phyloP scores from a whole-genome alignment of 2,888 invertebrate species.

The Amphipyra tragopoginis region DNA sequence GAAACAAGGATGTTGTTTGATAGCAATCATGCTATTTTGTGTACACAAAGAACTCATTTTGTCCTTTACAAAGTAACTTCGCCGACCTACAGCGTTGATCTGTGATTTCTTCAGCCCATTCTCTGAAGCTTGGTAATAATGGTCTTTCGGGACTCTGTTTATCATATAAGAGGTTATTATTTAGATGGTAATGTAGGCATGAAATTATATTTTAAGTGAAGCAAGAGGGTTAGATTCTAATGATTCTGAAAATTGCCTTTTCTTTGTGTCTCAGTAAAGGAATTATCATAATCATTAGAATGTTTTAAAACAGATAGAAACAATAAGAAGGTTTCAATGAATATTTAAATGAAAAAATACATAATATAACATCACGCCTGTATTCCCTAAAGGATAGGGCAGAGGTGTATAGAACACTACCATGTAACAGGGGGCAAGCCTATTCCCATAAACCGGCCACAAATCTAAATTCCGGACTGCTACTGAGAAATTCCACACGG shows the following conservation, averaged over 20 bases:
- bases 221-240: constrained; percentile 3
- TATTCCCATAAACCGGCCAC: no score
- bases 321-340: no score
- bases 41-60: constrained; percentile 61
- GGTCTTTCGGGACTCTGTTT: constrained; percentile 5
- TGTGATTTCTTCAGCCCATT: constrained; percentile 47
- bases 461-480: no score
- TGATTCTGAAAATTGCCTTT: not conserved
- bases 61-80: constrained; percentile 57
- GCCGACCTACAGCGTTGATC: constrained; percentile 43
- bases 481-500: no score
- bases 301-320: no score
- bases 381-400: no score
- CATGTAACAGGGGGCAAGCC: no score
- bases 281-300: no score
- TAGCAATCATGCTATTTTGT: constrained; percentile 63
- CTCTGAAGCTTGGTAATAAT: constrained; percentile 40
- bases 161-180: constrained; percentile 21
- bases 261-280: not conserved
- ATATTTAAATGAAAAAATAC: no score
- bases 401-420: no score
- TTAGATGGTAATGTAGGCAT: constrained; percentile 15
- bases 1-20: constrained; percentile 57
- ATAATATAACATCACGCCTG: no score
- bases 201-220: constrained; percentile 8